Base-by-base conservation (phyloP, 2,797 vertebrate species). In the Cirrhinus molitorella region DNA sequence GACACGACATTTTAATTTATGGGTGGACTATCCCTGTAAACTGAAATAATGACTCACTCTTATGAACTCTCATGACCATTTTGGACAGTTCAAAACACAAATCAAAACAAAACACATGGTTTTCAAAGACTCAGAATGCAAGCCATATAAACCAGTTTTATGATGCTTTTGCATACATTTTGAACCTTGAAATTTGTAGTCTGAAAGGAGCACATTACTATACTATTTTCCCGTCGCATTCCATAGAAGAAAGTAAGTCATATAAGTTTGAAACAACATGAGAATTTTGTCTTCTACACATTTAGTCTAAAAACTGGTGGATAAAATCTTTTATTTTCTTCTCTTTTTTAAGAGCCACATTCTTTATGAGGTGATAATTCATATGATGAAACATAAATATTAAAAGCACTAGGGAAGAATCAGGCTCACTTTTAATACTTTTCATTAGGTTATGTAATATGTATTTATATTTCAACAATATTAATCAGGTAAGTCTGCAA, bases 331-430 rank as follows among this genome's bases (percentile, higher is more conserved):
- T 59, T 40, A 0, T 40, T 1, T 59, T 40, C 6, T 40, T 1
- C 0, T 40, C 9, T 40, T 40, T 40, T 49, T 21, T 3, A 67
- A 53, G 8, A 17, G 16, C 19, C 79, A 21, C 37, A 72, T 21
- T 81, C 74, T 86, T 57, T 73, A 47, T 76, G 61, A 57, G 13
- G 49, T 31, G 17, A 28, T 59, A 47, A 75, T 51, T 37, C 40
- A 43, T 14, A 7, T 57, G 71, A 79, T 57, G 13, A 76, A 84
- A 89, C 88, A 92, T 91, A 90, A 90, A 91, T 90, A 92, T 91
- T 85, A 92, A 91, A 89, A 84, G 81, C 87, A 71, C 23, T 75
- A 88, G 89, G 88, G 84, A 90, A 87, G 85, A 85, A 85, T 78
- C 51, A 85, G 84, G 63, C 67, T 57, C 31, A 47, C 68, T 59